Evolutionary conservation across 2,113 vertebrate species (phyloP).

Genomic region (Podocnemis expansa): DNA sequence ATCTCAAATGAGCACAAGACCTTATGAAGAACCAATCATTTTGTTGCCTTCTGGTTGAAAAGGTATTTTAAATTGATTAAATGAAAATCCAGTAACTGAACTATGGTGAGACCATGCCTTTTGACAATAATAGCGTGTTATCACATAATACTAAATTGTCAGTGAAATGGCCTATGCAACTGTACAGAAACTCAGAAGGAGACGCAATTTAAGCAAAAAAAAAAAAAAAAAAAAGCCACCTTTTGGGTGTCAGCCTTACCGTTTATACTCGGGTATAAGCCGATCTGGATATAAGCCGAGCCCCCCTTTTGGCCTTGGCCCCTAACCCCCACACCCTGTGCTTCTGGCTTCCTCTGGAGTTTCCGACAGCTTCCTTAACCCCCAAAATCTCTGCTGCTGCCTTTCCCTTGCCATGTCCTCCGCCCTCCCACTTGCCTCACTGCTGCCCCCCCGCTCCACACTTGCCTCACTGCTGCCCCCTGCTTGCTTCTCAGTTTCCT

Average conservation of each 20-base stretch:
- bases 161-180: background rate
- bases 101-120: background rate
- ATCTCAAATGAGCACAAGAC: fast-evolving
- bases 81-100: background rate
- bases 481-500: no score
- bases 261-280: no score
- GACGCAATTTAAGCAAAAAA: fast-evolving
- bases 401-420: no score
- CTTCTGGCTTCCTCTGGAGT: no score
- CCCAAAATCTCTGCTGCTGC: no score
- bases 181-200: background rate
- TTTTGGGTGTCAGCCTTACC: background rate
- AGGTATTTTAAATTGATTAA: background rate
- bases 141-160: background rate
- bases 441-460: no score
- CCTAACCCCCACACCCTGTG: no score
- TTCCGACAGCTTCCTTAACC: no score
- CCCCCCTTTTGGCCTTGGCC: no score
- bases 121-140: fast-evolving
- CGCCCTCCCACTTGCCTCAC: no score
- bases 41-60: background rate
- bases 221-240: background rate
- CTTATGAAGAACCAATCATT: background rate
- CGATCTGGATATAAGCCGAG: no score
- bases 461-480: no score